Evolutionary conservation across 2,888 invertebrate genomes (phyloP).

Genomic region (Bembecia ichneumoniformis): DNA sequence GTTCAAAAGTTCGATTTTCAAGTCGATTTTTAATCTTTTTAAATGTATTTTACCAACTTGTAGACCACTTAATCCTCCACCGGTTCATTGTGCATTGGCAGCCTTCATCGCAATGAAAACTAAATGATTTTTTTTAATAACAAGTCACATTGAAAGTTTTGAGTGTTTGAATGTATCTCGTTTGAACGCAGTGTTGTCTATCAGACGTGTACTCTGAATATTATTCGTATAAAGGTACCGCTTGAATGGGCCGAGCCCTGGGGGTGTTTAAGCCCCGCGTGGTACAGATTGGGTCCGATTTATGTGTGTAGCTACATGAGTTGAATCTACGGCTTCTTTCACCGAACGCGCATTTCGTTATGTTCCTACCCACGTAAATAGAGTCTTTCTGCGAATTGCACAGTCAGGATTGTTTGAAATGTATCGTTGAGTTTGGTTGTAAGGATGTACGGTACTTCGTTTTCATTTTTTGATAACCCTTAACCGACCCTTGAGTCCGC

Average conservation of each 20-base stretch:
- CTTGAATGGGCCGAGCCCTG: conserved; percentile 2
- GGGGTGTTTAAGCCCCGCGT: conserved; percentile 8
- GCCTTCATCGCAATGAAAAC: too few species aligned
- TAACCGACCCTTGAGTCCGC: neutral
- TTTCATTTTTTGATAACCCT: neutral
- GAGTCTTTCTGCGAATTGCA: conserved; percentile 31
- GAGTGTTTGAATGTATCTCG: too few species aligned
- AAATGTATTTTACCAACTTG: too few species aligned
- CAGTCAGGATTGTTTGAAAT: conserved; percentile 20
- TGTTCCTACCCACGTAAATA: conserved; percentile 11
- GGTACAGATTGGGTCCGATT: conserved; percentile 36
- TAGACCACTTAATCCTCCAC: too few species aligned
- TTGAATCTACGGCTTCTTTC: conserved; percentile 1
- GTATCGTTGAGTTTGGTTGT: neutral
- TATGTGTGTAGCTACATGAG: conserved; percentile 22
- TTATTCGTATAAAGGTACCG: neutral
- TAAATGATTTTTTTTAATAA: too few species aligned
- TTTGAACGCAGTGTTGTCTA: too few species aligned
- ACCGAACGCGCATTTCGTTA: conserved; percentile 1
- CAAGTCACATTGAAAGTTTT: too few species aligned
- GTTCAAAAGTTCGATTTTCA: too few species aligned
- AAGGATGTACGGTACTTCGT: neutral
- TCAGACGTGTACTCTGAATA: neutral
- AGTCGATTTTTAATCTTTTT: too few species aligned
- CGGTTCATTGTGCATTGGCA: too few species aligned